phyloP scores from a whole-genome alignment of 2,888 invertebrate species.

The Ptychoptera contaminata region DNA sequence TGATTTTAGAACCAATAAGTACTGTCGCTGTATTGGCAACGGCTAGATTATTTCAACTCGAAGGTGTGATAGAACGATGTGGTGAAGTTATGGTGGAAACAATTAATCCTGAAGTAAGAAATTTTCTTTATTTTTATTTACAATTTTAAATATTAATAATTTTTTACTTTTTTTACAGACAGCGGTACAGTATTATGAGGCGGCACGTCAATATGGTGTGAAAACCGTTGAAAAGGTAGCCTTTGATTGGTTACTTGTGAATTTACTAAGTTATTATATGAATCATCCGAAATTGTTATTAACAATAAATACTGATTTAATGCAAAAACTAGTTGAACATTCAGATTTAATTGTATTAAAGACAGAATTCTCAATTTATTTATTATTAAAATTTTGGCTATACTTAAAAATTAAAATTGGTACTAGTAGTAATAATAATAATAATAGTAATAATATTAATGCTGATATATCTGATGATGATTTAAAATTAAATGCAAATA shows the following conservation, averaged over 20 bases:
- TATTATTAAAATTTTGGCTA: conserved; percentile 53
- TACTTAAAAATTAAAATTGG: conserved; percentile 36
- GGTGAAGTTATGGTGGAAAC: conserved; percentile 57
- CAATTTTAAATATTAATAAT: not conserved
- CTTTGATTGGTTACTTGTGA: conserved; percentile 52
- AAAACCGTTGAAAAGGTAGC: conserved; percentile 43
- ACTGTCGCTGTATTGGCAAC: conserved; percentile 53
- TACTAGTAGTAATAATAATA: conserved; percentile 27
- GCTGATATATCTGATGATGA: no score
- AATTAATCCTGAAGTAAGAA: conserved; percentile 42
- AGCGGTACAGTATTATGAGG: conserved; percentile 49
- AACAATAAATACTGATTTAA: conserved; percentile 47
- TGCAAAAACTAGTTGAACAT: conserved; percentile 45
- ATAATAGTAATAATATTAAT: not conserved
- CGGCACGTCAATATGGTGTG: conserved; percentile 51
- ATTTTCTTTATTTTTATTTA: not conserved
- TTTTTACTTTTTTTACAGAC: conserved; percentile 34
- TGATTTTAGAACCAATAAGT: conserved; percentile 47
- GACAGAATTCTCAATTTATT: conserved; percentile 62
- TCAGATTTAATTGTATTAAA: conserved; percentile 57
- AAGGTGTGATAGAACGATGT: conserved; percentile 57
- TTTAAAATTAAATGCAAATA: no score
- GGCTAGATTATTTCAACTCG: conserved; percentile 58
- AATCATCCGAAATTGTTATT: conserved; percentile 39
- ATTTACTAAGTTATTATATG: conserved; percentile 44